Evolutionary conservation across 2,797 vertebrate genomes (phyloP).

Genomic region (Oceanodroma leucorhoa): DNA sequence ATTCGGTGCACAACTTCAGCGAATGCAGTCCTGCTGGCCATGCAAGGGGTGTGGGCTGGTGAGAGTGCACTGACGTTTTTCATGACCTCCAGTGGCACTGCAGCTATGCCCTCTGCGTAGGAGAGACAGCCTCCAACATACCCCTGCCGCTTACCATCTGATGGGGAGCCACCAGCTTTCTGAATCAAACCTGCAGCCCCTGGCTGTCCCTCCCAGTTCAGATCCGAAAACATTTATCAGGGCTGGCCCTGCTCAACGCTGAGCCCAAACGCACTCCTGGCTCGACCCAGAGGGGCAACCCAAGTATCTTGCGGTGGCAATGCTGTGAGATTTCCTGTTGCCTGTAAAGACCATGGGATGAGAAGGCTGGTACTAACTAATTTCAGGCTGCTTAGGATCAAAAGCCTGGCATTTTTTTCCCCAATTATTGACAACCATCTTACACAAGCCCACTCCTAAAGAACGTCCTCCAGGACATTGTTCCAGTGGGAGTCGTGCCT

Average conservation of each 20-base stretch:
- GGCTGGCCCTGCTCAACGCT: not conserved
- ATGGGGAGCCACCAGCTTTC: not conserved
- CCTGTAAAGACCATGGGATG: not conserved
- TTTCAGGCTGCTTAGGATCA: not conserved
- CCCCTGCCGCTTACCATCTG: not conserved
- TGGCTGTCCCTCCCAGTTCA: not conserved
- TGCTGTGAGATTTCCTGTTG: not conserved
- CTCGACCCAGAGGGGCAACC: not conserved
- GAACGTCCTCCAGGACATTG: not conserved
- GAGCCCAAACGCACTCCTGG: not conserved
- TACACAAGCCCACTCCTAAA: not conserved
- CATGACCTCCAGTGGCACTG: not conserved
- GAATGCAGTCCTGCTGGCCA: not conserved
- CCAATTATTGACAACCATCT: not conserved
- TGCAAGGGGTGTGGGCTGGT: too few relatives aligned
- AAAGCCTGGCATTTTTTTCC: not conserved
- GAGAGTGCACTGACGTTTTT: not conserved
- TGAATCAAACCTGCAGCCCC: not conserved
- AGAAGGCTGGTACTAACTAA: not conserved
- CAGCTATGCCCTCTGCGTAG: not conserved
- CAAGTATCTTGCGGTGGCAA: not conserved
- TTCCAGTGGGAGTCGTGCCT: not conserved
- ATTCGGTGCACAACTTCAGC: not conserved
- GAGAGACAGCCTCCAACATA: not conserved
- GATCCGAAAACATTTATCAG: not conserved